A percentile compares a stretch with the other conserved stretches of the same genome.
These are phyloP conservation scores for Poliocrania exsul DNA, from an alignment of 2,797 vertebrate species.

Conservation along the genomic window DNA sequence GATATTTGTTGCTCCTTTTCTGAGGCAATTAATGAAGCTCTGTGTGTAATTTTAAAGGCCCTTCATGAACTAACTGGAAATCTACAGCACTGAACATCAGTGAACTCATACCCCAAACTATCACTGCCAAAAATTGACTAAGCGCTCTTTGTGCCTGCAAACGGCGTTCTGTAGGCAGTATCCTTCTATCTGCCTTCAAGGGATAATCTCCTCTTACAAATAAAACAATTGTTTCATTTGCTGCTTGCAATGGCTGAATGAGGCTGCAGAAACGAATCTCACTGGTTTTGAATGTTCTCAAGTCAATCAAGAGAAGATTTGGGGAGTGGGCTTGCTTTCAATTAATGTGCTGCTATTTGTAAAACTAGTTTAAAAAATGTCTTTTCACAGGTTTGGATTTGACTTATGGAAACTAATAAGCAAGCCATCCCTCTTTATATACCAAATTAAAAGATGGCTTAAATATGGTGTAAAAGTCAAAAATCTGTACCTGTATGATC, in stretches of 20 bases:
- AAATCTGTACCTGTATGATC: not conserved
- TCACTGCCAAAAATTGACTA: constrained; percentile 61
- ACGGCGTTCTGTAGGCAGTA: constrained; percentile 52
- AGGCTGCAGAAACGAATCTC: constrained; percentile 49
- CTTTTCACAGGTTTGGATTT: not conserved
- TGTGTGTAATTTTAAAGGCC: constrained; percentile 62
- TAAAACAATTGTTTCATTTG: constrained; percentile 66
- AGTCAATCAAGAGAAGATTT: not conserved
- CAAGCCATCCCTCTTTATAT: not conserved
- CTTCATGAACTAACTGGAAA: constrained; percentile 62
- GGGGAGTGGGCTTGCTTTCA: not conserved
- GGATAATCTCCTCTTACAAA: constrained; percentile 67
- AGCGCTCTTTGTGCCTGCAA: constrained; percentile 55
- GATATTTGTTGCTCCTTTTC: constrained; percentile 43
- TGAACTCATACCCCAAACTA: constrained; percentile 58
- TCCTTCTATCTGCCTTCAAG: constrained; percentile 59
- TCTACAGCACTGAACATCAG: constrained; percentile 49
- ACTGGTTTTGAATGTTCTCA: not conserved
- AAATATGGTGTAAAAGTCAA: not conserved
- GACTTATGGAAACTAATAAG: not conserved
- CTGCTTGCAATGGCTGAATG: constrained; percentile 42
- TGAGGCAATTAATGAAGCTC: constrained; percentile 62
- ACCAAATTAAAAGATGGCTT: not conserved
- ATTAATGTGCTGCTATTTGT: not conserved
- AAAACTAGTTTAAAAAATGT: not conserved